phyloP scores from a whole-genome alignment of 2,797 vertebrate species.

The Rachycentron canadum region DNA sequence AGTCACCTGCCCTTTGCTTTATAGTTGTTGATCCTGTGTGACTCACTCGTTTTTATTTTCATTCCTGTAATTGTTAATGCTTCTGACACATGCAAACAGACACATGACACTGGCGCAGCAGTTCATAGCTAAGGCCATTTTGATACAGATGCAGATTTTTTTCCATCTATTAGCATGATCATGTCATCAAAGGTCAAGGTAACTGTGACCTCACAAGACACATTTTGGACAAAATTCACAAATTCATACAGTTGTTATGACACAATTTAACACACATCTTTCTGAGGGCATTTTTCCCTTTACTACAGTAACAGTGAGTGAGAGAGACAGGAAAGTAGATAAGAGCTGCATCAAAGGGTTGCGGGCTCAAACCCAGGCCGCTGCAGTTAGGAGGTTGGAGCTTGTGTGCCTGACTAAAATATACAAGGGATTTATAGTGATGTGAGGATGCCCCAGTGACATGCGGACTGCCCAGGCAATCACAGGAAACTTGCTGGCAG shows the following conservation, averaged over 20 bases:
- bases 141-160: not conserved
- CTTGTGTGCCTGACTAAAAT: not conserved
- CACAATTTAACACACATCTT: too few species aligned
- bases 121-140: not conserved
- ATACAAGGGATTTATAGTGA: not conserved
- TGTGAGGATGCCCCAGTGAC: not conserved
- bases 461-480: not conserved
- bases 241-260: too few species aligned
- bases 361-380: too few species aligned
- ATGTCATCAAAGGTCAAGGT: too few species aligned
- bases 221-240: too few species aligned
- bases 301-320: too few species aligned
- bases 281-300: too few species aligned
- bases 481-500: not conserved
- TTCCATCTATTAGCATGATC: not conserved
- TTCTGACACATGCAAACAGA: constrained; percentile 6
- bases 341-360: too few species aligned
- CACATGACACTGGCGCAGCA: not conserved
- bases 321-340: too few species aligned
- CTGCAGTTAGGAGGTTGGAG: too few species aligned
- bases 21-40: not conserved
- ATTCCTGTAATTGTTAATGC: not conserved
- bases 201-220: too few species aligned
- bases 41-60: constrained; percentile 9
- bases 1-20: constrained; percentile 6